Percentiles rank a stretch among this genome's conserved stretches.
Evolutionary conservation across 2,797 vertebrate genomes (phyloP).

Genomic region (Onychomys leucogaster): DNA sequence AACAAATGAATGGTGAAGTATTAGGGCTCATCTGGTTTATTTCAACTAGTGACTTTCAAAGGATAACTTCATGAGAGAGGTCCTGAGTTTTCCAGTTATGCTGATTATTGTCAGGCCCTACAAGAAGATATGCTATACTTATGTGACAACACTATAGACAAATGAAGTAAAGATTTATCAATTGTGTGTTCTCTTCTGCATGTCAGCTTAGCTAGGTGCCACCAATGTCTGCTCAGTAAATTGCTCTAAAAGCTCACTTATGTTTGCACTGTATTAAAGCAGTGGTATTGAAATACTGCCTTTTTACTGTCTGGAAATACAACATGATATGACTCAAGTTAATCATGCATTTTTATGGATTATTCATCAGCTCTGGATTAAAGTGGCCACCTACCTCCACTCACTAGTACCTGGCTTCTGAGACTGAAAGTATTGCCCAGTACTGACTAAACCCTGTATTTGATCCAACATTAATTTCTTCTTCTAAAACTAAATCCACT

Average conservation of each 20-base stretch:
- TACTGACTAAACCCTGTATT: conserved; percentile 37
- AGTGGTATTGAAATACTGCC: background rate
- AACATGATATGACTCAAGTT: background rate
- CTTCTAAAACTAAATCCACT: background rate
- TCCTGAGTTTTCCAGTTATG: background rate
- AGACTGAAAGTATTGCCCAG: background rate
- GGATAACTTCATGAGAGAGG: background rate
- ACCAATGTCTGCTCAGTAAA: background rate
- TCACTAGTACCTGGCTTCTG: background rate
- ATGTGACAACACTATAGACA: background rate
- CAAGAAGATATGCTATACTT: background rate
- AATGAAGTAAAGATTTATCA: background rate
- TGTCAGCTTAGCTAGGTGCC: background rate
- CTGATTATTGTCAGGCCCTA: background rate
- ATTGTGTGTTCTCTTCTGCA: background rate
- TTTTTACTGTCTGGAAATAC: conserved; percentile 30
- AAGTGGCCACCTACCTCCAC: conserved; percentile 15
- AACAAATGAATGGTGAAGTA: conserved; percentile 5
- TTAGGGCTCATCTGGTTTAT: background rate
- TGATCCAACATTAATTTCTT: background rate
- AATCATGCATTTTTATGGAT: conserved; percentile 13
- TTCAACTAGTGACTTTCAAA: conserved; percentile 49
- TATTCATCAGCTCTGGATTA: background rate
- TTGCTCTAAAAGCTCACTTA: background rate
- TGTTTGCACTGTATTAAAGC: background rate